Base-by-base conservation (phyloP, 2,888 invertebrate species). In the Enoplolaimus lenunculus region DNA sequence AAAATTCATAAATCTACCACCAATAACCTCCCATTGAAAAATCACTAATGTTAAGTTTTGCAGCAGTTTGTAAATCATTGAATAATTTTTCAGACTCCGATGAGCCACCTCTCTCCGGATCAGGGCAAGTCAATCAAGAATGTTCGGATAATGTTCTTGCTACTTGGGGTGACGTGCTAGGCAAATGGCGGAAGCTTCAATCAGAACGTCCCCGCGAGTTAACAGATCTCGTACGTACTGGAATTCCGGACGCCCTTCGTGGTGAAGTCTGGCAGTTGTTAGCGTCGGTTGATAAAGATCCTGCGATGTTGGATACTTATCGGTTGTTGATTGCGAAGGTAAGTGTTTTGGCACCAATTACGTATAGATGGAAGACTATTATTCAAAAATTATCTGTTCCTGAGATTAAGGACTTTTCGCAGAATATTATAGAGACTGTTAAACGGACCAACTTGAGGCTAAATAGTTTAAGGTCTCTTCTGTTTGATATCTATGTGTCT, bases 211-310 rank as follows among this genome's bases (percentile, higher is more conserved):
- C 97, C 0, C 89, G 90, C 74, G 88, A 91, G 74, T 82, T 95
- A 68, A 84, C 87, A 1, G 84, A 88, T n/a, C 82, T 94, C 60
- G 90, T 93, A 0, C 87, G 88, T 68, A 81, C 81, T 72, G 95
- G 97, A 0, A 89, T 98, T 69, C 98, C 97, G 0, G 97, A 98
- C 81, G 93, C 95, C 0, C 84, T 98, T 35, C 86, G 98, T 60
- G 94, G 94, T 0, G 93, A 94, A 83, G 93, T 98, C 67, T 99
- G 98, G 98, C 93, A 94, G 81, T 86, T 95, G 72, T 84, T 98
- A 74, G 90, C 93, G 26, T 90, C 90, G 60, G 89, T 91, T 70
- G 89, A 89, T 79, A 88, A 89, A 77, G 78, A 86, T 87, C 72
- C 87, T 7, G 78, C 88, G 75, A 88, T 94, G 82, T 89, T 92